Percentiles rank a stretch among this genome's conserved stretches.
phyloP scores from a whole-genome alignment of 2,797 vertebrate species.

The Hyperoplus immaculatus region DNA sequence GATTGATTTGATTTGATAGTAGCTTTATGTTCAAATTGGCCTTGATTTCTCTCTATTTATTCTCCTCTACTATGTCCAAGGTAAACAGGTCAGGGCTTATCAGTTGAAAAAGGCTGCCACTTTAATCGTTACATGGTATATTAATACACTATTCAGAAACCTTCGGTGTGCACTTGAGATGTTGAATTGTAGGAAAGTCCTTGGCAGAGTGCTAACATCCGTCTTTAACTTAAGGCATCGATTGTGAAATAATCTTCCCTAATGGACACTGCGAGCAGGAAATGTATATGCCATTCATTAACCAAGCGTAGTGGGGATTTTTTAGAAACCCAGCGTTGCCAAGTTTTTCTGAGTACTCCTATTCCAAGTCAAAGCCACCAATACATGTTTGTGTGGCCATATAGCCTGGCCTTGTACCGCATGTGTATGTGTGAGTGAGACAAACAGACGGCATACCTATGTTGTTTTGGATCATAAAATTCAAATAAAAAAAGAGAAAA shows the following conservation, averaged over 20 bases:
- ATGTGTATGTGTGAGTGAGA: constrained; percentile 3
- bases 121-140: neutral
- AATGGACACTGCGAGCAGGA: neutral
- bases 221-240: neutral
- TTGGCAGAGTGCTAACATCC: neutral
- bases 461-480: neutral
- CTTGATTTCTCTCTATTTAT: constrained; percentile 14
- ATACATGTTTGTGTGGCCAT: neutral
- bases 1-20: neutral
- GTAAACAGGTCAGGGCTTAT: constrained; percentile 25
- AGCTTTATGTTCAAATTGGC: constrained; percentile 21
- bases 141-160: constrained; percentile 1
- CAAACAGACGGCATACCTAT: constrained; percentile 3
- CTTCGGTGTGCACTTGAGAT: constrained; percentile 6
- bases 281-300: too few relatives aligned
- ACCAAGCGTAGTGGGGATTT: too few relatives aligned
- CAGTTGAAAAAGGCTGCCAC: constrained; percentile 2
- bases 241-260: neutral
- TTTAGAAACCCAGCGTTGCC: too few relatives aligned
- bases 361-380: neutral
- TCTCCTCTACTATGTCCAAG: neutral
- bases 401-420: neutral
- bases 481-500: neutral
- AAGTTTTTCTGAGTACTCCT: neutral
- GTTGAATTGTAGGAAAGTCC: neutral